A percentile compares a stretch with the other conserved stretches of the same genome.
Conservation (phyloP, 2,888 invertebrate species). For the Eupithecia vulgata region DNA sequence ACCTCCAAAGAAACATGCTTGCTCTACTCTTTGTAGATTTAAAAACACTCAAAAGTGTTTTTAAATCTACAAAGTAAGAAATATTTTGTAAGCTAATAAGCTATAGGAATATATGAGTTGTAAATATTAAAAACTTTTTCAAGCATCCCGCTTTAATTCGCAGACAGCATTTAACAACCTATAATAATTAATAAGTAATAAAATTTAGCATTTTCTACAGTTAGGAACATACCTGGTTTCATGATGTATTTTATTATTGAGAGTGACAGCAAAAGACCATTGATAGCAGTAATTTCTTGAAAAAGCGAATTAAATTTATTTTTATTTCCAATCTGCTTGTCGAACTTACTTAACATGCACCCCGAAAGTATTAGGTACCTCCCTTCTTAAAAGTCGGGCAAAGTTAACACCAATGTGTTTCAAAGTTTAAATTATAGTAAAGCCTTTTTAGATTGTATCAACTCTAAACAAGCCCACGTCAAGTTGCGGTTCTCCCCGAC, state of each 20-base stretch:
- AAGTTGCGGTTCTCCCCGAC: constrained; percentile 46
- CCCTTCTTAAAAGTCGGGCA: neutral
- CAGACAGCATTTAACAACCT: neutral
- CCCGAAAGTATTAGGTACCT: neutral
- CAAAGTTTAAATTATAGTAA: neutral
- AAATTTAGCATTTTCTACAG: no score
- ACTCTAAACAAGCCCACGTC: constrained; percentile 52
- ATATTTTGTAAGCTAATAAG: no score
- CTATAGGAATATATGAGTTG: neutral
- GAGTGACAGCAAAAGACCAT: neutral
- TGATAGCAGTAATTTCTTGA: no score
- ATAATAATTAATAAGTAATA: no score
- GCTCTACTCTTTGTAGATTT: no score
- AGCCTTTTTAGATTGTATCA: constrained; percentile 34
- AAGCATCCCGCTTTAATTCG: neutral
- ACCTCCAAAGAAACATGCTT: neutral
- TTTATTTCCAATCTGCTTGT: neutral
- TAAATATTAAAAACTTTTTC: neutral
- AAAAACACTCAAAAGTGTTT: neutral
- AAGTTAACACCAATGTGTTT: neutral
- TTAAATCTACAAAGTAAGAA: neutral
- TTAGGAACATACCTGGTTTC: neutral
- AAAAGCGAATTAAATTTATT: neutral
- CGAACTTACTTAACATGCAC: neutral
- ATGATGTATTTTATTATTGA: neutral